Conservation (phyloP, 2,888 invertebrate genomes). For the Neocrepidodera transversa region DNA sequence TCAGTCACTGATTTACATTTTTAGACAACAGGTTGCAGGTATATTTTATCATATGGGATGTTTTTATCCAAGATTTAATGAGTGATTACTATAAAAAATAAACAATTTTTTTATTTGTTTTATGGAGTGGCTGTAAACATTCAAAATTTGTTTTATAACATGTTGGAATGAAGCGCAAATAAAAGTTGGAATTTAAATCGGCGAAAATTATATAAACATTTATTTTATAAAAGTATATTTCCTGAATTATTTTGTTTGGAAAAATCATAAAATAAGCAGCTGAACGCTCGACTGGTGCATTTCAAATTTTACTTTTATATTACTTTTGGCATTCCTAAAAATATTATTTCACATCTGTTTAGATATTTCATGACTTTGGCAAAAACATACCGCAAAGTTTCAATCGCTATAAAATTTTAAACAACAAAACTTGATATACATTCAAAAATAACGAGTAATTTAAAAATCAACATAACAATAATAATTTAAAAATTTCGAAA, state of each 20-base stretch:
- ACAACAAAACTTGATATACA: constrained; percentile 12
- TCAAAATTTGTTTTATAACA: no score
- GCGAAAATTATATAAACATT: constrained; percentile 18
- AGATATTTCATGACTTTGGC: constrained; percentile 29
- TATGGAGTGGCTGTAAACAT: no score
- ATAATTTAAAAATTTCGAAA: neutral
- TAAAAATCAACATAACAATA: constrained; percentile 13
- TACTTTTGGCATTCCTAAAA: constrained; percentile 29
- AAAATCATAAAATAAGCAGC: constrained; percentile 22
- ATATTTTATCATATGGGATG: constrained; percentile 10
- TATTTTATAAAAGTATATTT: neutral
- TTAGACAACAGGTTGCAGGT: constrained; percentile 23
- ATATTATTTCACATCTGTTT: constrained; percentile 30
- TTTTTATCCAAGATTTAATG: no score
- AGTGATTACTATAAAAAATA: no score
- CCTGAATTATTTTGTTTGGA: constrained; percentile 8
- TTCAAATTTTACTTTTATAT: constrained; percentile 20
- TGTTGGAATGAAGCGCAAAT: neutral
- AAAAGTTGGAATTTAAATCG: constrained; percentile 5
- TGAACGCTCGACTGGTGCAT: constrained; percentile 14
- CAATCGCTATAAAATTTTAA: constrained; percentile 10
- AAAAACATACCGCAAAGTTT: constrained; percentile 19
- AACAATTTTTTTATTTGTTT: no score
- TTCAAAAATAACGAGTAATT: constrained; percentile 5
- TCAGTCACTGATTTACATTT: neutral